A percentile compares a stretch with the other conserved stretches of the same genome.
phyloP scores from a whole-genome alignment of 2,113 vertebrate genomes.

The Vicugna pacos region DNA sequence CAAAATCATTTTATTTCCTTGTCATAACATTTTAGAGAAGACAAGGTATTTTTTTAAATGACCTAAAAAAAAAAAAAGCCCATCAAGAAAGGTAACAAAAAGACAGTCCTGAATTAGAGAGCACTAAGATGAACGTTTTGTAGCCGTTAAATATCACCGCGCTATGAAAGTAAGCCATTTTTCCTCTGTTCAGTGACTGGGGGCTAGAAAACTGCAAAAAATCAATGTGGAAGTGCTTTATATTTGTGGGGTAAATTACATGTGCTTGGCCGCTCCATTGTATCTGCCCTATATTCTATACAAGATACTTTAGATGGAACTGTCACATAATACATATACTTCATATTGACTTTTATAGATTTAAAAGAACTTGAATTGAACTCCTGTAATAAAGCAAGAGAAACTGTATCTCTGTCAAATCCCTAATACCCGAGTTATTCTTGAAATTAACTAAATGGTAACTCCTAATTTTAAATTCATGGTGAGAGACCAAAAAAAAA shows the following conservation, averaged over 20 bases:
- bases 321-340: slow-evolving; percentile 92
- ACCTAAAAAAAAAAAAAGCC: slow-evolving; percentile 90
- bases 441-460: slow-evolving; percentile 56
- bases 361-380: slow-evolving; percentile 90
- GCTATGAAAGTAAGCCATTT: slow-evolving; percentile 92
- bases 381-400: slow-evolving; percentile 76
- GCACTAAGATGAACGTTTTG: slow-evolving; percentile 89
- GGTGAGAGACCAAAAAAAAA: neutral
- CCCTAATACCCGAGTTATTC: slow-evolving; percentile 48
- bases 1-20: slow-evolving; percentile 82
- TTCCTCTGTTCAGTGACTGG: slow-evolving; percentile 92
- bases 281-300: slow-evolving; percentile 93
- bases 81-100: slow-evolving; percentile 87
- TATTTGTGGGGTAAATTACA: slow-evolving; percentile 95
- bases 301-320: slow-evolving; percentile 91
- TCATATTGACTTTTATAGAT: slow-evolving; percentile 95
- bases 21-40: slow-evolving; percentile 75
- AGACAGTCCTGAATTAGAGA: slow-evolving; percentile 89
- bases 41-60: slow-evolving; percentile 84
- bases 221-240: slow-evolving; percentile 94
- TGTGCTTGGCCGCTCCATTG: slow-evolving; percentile 93
- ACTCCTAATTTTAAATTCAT: slow-evolving; percentile 47
- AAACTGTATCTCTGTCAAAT: slow-evolving; percentile 77
- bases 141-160: slow-evolving; percentile 92
- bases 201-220: slow-evolving; percentile 94